Evolutionary conservation across 92 coral and sea anemone genomes (phyloP), one percentile per base, ranked within the genome.

Genomic region (Heteractis magnifica): DNA sequence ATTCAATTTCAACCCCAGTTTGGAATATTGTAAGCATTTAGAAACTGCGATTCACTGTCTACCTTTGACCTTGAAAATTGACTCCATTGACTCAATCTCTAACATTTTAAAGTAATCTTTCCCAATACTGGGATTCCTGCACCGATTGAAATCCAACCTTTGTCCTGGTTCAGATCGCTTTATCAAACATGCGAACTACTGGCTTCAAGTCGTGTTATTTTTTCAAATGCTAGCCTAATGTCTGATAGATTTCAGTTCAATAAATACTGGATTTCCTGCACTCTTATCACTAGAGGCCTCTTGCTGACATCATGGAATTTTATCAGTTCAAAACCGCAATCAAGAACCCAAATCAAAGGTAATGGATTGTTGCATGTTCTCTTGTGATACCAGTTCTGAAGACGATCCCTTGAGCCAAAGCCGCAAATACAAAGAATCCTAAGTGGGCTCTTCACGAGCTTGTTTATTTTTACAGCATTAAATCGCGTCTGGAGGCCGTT

Each of bases 401-500:
- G 48, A 26, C 49, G 73, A 68, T 16, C 49, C 49, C 73, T 23
- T 21, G 73, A 68, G 73, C 49, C 3, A 62, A 62, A 14, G 78
- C 78, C 78, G 78, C 13, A 2, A 9, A 6, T 50, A 79, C 74
- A 60, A 79, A 79, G 75, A 21, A 13, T 26, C 71, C 4, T 48
- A 79, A 79, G 73, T 62, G 23, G 58, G 73, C 44, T 26, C 83
- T 79, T 62, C 2, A 16, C 14, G n/a, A n/a, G 12, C 48, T 23
- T 79, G 75, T 79, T 79, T 62, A 72, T 60, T 62, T 74, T 15
- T 49, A 49, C 78, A 74, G 23, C 20, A 49, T 74, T 74, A 49
- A 74, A 49, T 49, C 78, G 78, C 56, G 79, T 76, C 79, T 65
- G 73, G 51, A 71, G 77, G 78, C 55, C 85, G 50, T 65, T 50